Evolutionary conservation across 2,888 invertebrate genomes (phyloP), one percentile per base, ranked within the genome.

Genomic region (Eupithecia insigniata): DNA sequence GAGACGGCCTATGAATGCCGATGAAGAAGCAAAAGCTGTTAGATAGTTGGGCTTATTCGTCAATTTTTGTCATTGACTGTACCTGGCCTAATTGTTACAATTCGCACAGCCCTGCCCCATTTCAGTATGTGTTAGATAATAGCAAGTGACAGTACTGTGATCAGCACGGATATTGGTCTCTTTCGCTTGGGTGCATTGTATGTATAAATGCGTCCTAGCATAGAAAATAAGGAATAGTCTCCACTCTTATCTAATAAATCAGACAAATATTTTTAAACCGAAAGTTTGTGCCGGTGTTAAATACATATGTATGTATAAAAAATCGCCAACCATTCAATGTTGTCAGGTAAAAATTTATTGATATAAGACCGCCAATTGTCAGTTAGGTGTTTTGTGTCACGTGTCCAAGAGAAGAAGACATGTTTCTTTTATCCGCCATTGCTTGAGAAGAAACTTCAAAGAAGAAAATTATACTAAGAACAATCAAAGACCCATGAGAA

Each of bases 91-190:
- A 32, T n/a, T 30, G 60, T 69, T 66, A 67, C 34, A 71, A 62
- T 39, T 51, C 66, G 64, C 22, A n/a, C n/a, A 68, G 72, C 67
- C 67, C 72, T 55, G 14, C 72, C 62, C 67, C 30, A 26, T 12
- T 65, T 74, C 62, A 58, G 67, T 62, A 7, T 67, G 55, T 39
- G 61, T 64, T 64, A 65, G 32, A 43, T 69, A 60, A 39, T 70
- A 58, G 51, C 10, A 10, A 26, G 67, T 30, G 61, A 66, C 46
- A 46, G 60, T 58, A 68, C 65, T 51, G 46, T 7, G 6, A 51
- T 12, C 18, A n/a, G 46, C n/a, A n/a, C 46, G n/a, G 46, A 7
- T n/a, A n/a, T n/a, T 46, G 46, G n/a, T 46, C 46, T 22, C 3
- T 51, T 51, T 22, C 51, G 12, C 10, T 22, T 51, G n/a, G 18